Evolutionary conservation across 1,140 invertebrate genomes (phyloP), one percentile per base, ranked within the genome.

Genomic region (Drosophila serrata): DNA sequence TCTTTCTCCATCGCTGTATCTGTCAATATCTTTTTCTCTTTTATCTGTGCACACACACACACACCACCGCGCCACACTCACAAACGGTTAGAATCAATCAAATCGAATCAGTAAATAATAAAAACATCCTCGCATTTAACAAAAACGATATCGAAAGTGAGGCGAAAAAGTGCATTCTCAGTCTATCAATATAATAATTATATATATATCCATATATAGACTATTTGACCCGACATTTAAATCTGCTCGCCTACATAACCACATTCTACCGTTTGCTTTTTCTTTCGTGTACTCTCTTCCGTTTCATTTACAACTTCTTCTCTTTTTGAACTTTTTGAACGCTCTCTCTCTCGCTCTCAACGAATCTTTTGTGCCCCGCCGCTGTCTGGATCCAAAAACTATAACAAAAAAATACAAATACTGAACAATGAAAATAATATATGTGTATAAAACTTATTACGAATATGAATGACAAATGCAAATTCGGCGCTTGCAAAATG

Each of bases 221-320:
- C 19, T 55, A 55, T 37, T 24, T 37, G 33, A 13, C 31, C 65
- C 56, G 63, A 73, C 60, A 49, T 43, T 40, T 49, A 81, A 69
- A 69, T 65, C 70, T 61, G 75, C 82, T 79, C 75, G 67, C 76
- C 80, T 75, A 81, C 58, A 85, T 78, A 85, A 85, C 75, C 82
- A 87, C 68, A 68, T 81, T 85, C 70, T 84, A 79, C 61, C 56
- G 45, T 79, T 69, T 79, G 55, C 81, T 73, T 80, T 82, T 79
- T 82, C 69, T 85, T 90, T 73, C 63, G 77, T 88, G 74, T 90
- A 81, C 69, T 90, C 70, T 90, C 63, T 82, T 68, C 59, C 73
- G 84, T 91, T 90, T 86, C 60, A 79, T 90, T 90, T 90, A 91
- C 64, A 76, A 86, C 61, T 90, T 82, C 90, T 86, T 90, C 81